phyloP scores from a whole-genome alignment of 2,797 vertebrate species.

The Sebastes nivosus region DNA sequence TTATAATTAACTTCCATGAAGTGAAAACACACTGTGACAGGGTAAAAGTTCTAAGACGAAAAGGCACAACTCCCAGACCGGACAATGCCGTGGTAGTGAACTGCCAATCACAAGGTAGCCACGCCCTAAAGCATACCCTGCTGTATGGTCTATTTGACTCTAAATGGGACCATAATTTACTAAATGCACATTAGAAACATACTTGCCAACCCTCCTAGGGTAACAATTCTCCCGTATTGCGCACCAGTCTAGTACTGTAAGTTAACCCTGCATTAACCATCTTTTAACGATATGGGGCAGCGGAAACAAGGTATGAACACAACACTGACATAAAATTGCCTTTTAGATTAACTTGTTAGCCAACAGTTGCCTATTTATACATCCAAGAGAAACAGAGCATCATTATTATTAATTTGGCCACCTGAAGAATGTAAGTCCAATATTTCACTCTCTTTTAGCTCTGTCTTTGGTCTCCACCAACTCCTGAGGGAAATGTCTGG shows the following conservation, averaged over 20 bases:
- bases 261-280: background rate
- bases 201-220: too few relatives aligned
- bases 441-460: background rate
- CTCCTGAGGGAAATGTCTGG: background rate
- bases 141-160: too few relatives aligned
- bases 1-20: fast-evolving
- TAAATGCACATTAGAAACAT: too few relatives aligned
- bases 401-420: background rate
- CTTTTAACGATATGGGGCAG: background rate
- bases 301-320: background rate
- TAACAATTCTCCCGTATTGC: too few relatives aligned
- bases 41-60: too few relatives aligned
- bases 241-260: background rate
- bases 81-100: fast-evolving
- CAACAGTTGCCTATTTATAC: background rate
- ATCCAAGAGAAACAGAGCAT: background rate
- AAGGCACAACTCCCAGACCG: too few relatives aligned
- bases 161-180: too few relatives aligned
- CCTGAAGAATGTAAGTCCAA: background rate
- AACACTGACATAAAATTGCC: background rate
- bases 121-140: too few relatives aligned
- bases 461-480: background rate
- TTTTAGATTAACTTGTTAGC: background rate
- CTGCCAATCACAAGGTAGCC: too few relatives aligned
- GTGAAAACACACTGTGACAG: too few relatives aligned